Evolutionary conservation across 2,797 vertebrate species (phyloP).

Genomic region (Neosilurus hyrtlii): DNA sequence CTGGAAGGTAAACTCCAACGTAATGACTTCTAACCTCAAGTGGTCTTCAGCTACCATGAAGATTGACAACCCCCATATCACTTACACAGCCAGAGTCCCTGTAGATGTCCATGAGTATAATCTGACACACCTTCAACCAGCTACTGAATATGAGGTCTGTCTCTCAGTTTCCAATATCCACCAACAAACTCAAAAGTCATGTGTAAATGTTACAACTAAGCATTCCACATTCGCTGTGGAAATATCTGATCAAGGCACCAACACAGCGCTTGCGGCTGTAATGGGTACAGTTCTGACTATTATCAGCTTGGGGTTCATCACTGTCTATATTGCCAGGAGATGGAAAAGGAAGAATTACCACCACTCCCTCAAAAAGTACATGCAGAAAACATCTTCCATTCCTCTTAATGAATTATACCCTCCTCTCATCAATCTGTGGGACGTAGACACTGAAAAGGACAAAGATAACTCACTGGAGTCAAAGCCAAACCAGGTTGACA

Average conservation of each 20-base stretch:
- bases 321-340: slow-evolving; percentile 85
- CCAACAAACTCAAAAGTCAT: slow-evolving; percentile 90
- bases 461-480: slow-evolving; percentile 87
- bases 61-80: slow-evolving; percentile 96
- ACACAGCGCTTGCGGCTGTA: slow-evolving; percentile 86
- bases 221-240: slow-evolving; percentile 81
- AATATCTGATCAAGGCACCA: slow-evolving; percentile 85
- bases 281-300: slow-evolving; percentile 92
- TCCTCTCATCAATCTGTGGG: slow-evolving; percentile 97
- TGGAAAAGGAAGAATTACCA: slow-evolving; percentile 98
- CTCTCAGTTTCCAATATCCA: slow-evolving; percentile 90
- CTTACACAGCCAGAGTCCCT: slow-evolving; percentile 92
- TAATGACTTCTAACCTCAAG: slow-evolving; percentile 91
- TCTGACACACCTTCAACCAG: slow-evolving; percentile 90
- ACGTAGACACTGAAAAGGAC: slow-evolving; percentile 93
- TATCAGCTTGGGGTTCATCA: slow-evolving; percentile 84
- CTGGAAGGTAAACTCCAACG: slow-evolving; percentile 93
- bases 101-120: slow-evolving; percentile 97
- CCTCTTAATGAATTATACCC: slow-evolving; percentile 96
- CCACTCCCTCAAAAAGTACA: slow-evolving; percentile 96
- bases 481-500: slow-evolving; percentile 93
- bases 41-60: slow-evolving; percentile 98
- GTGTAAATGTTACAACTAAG: slow-evolving; percentile 94
- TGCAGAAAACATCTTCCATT: slow-evolving; percentile 98
- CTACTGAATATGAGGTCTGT: slow-evolving; percentile 93